Percentiles rank a stretch among this genome's conserved stretches.
phyloP scores from a whole-genome alignment of 1,140 invertebrate genomes.

The Stegodyphus mimosarum region DNA sequence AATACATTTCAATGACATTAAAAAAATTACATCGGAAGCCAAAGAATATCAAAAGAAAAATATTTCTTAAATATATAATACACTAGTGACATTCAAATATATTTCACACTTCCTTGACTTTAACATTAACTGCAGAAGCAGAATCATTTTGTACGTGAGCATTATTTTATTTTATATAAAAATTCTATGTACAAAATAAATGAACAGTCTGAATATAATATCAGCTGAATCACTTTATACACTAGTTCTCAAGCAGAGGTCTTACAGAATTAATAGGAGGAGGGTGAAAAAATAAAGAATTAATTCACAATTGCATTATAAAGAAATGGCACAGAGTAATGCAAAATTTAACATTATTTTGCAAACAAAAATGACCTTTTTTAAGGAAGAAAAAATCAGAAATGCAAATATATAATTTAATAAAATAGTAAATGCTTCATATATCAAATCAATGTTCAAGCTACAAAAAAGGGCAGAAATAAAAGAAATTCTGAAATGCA shows the following conservation, averaged over 20 bases:
- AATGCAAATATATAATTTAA: not conserved
- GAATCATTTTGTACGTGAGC: constrained; percentile 3
- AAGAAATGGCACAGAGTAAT: constrained; percentile 45
- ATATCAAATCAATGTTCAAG: not conserved
- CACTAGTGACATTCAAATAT: constrained; percentile 27
- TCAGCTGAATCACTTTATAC: constrained; percentile 19
- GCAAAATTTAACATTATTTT: constrained; percentile 13
- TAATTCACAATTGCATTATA: constrained; percentile 2
- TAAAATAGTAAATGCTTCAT: not conserved
- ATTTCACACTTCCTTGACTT: not conserved
- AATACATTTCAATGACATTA: constrained; percentile 44
- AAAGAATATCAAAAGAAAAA: constrained; percentile 49
- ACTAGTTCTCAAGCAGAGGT: not conserved
- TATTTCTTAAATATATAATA: constrained; percentile 39
- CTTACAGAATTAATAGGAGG: not conserved
- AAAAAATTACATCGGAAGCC: constrained; percentile 54
- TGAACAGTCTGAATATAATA: constrained; percentile 23
- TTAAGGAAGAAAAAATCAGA: not conserved
- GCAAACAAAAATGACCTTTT: not conserved
- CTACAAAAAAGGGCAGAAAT: not conserved
- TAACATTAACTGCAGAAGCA: constrained; percentile 20
- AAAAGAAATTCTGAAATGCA: not conserved
- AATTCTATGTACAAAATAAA: constrained; percentile 58
- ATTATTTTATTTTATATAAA: constrained; percentile 32
- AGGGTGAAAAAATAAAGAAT: not conserved